Conservation (phyloP, 1,140 invertebrate species). For the Ceratina australensis region DNA sequence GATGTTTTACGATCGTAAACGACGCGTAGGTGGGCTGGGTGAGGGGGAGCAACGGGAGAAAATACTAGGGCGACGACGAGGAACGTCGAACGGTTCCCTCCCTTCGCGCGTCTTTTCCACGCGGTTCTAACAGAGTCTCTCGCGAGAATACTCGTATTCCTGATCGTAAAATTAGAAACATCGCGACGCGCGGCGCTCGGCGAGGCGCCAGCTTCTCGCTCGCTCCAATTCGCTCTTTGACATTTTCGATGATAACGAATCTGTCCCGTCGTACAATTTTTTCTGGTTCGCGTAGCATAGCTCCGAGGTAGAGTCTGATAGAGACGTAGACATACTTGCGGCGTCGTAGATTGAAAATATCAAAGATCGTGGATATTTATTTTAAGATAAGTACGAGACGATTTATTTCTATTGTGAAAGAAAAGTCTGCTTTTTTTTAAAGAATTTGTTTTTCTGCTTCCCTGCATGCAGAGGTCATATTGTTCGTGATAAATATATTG, state of each 20-base stretch:
- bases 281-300: too few species aligned
- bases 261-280: neutral
- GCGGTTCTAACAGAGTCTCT: neutral
- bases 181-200: slow-evolving; percentile 41
- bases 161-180: slow-evolving; percentile 52
- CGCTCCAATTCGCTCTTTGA: slow-evolving; percentile 51
- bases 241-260: slow-evolving; percentile 48
- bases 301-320: too few species aligned
- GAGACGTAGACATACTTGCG: neutral
- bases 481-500: neutral
- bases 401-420: slow-evolving; percentile 20
- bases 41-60: slow-evolving; percentile 36
- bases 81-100: slow-evolving; percentile 37
- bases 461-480: neutral
- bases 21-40: slow-evolving; percentile 21
- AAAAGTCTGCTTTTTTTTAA: neutral
- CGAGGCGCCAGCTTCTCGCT: slow-evolving; percentile 44
- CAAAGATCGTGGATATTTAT: neutral
- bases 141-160: slow-evolving; percentile 23
- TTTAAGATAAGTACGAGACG: neutral
- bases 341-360: neutral
- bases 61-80: slow-evolving; percentile 50
- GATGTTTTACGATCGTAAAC: slow-evolving; percentile 50
- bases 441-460: slow-evolving; percentile 5
- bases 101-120: neutral